These are phyloP conservation scores for Athalia rosae DNA, from an alignment of 2,888 invertebrate species.

Conservation along the genomic window DNA sequence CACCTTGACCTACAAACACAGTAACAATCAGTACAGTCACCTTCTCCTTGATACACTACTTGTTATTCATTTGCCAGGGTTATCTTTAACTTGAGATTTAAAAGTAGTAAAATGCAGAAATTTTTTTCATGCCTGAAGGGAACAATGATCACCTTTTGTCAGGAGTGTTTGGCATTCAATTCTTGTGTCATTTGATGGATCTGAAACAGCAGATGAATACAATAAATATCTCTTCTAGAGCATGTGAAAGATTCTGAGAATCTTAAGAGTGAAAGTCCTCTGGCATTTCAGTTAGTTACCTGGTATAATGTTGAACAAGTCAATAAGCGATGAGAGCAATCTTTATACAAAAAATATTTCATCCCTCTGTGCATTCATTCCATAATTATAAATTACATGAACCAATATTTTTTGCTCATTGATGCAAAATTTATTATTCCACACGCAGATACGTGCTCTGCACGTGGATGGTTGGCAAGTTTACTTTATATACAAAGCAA, in stretches of 20 bases:
- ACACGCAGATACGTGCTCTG: no score
- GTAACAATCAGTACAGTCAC: conserved; percentile 24
- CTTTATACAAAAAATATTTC: no score
- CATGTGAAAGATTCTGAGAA: no score
- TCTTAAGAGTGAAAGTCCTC: no score
- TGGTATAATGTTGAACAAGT: not conserved
- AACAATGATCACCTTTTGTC: not conserved
- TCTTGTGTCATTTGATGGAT: no score
- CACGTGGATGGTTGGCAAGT: no score
- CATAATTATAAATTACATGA: not conserved
- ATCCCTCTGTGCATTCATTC: no score
- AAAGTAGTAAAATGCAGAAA: not conserved
- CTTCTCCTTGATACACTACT: conserved; percentile 35
- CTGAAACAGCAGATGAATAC: no score
- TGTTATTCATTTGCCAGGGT: not conserved
- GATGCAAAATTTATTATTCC: not conserved
- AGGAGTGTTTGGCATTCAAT: no score
- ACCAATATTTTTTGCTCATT: not conserved
- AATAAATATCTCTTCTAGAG: no score
- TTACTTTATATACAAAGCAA: not conserved
- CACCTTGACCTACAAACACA: conserved; percentile 44
- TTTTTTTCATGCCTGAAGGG: not conserved
- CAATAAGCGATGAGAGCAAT: not conserved
- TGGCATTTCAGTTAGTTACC: no score
- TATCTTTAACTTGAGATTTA: not conserved